phyloP scores from a whole-genome alignment of 2,113 vertebrate genomes.

The Menidia beryllina region DNA sequence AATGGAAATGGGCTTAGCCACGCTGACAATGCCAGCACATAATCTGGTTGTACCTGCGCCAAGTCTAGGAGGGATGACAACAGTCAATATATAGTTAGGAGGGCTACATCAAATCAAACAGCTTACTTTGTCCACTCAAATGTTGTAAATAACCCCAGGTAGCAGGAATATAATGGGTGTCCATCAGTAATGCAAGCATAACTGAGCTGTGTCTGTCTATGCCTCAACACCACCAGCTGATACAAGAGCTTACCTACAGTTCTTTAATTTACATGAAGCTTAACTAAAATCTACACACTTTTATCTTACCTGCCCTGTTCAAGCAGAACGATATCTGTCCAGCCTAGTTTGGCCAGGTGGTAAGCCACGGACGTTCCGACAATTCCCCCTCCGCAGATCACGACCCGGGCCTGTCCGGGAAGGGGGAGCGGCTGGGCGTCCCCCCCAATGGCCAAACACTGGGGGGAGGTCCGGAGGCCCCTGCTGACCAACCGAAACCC shows the following conservation, averaged over 20 bases:
- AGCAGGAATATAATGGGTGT: neutral
- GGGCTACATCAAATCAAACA: neutral
- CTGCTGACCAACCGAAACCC: slow-evolving; percentile 69
- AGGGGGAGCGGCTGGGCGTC: slow-evolving; percentile 77
- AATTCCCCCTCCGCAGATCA: slow-evolving; percentile 96
- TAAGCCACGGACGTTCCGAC: slow-evolving; percentile 95
- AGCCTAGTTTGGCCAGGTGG: slow-evolving; percentile 94
- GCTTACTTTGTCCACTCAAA: neutral
- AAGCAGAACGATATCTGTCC: slow-evolving; percentile 92
- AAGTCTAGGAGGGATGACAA: slow-evolving; percentile 80
- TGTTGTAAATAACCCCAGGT: neutral
- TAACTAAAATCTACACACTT: neutral
- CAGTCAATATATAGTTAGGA: neutral
- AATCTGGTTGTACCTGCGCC: slow-evolving; percentile 94
- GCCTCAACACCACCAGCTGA: neutral
- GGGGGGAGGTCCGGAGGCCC: slow-evolving; percentile 51
- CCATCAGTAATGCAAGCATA: neutral
- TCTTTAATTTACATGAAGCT: neutral
- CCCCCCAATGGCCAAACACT: slow-evolving; percentile 54
- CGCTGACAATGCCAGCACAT: slow-evolving; percentile 93
- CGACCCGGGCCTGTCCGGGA: slow-evolving; percentile 89
- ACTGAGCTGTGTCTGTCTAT: neutral
- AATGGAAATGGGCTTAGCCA: slow-evolving; percentile 87
- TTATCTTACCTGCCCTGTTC: slow-evolving; percentile 96
- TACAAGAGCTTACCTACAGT: neutral